These are phyloP conservation scores for Neelides folsomi DNA, from an alignment of 2,888 invertebrate species.

Conservation along the genomic window DNA sequence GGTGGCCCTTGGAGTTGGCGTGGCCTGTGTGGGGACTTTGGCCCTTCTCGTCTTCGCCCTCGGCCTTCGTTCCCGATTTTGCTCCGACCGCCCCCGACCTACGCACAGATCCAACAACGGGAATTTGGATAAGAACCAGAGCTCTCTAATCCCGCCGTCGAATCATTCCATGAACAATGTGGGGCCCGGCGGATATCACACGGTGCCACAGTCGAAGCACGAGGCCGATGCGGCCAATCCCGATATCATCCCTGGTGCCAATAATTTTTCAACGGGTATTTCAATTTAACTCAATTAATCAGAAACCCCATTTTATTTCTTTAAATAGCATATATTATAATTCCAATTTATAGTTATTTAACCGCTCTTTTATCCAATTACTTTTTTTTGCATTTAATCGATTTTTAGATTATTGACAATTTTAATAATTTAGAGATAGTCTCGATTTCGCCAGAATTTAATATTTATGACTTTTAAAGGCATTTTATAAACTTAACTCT, in stretches of 20 bases:
- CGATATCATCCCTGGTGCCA: conserved; percentile 33
- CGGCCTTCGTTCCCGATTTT: conserved; percentile 30
- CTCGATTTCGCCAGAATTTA: too few species aligned
- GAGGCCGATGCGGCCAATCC: conserved; percentile 26
- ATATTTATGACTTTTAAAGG: too few species aligned
- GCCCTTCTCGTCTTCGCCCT: conserved; percentile 30
- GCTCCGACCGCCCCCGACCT: conserved; percentile 13
- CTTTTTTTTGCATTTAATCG: too few species aligned
- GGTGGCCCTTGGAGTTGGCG: conserved; percentile 31
- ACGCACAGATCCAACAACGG: conserved; percentile 1
- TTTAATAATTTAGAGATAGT: too few species aligned
- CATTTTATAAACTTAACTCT: too few species aligned
- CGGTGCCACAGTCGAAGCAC: conserved; percentile 22
- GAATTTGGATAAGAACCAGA: too few species aligned
- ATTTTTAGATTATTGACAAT: too few species aligned
- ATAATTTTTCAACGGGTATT: conserved; percentile 31
- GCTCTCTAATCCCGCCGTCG: neutral
- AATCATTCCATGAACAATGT: conserved; percentile 2
- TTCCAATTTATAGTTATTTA: too few species aligned
- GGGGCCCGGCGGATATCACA: conserved; percentile 22
- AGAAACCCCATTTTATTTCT: too few species aligned
- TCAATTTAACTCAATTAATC: too few species aligned
- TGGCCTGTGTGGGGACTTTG: conserved; percentile 31
- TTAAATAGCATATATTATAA: too few species aligned
- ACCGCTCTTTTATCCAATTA: too few species aligned